Conservation (phyloP, 2,797 vertebrate genomes). For the Holocentrus rufus region DNA sequence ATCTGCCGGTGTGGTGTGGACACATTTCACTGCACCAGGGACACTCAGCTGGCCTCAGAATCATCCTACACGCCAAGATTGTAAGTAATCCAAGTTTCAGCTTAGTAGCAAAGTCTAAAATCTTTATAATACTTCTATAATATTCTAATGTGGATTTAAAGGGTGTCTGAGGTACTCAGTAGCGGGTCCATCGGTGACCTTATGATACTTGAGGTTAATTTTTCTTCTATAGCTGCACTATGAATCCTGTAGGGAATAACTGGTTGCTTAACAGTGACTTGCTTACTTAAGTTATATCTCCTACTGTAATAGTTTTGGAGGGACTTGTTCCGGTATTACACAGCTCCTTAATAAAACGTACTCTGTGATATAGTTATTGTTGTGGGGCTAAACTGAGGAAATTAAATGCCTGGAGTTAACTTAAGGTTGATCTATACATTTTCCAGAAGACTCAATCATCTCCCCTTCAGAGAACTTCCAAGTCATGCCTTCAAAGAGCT, state of each 20-base stretch:
- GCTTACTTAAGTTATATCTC: too few relatives aligned
- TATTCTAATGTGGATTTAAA: neutral
- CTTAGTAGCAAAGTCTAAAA: neutral
- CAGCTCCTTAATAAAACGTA: too few relatives aligned
- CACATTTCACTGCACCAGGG: slow-evolving; percentile 73
- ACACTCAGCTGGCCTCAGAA: slow-evolving; percentile 74
- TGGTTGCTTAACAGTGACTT: too few relatives aligned
- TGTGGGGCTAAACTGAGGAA: slow-evolving; percentile 4
- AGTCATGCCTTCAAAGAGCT: slow-evolving; percentile 79
- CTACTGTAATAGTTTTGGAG: too few relatives aligned
- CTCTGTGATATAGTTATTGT: too few relatives aligned
- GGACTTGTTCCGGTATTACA: too few relatives aligned
- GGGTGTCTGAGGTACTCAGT: neutral
- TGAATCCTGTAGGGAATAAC: neutral
- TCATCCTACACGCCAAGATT: too few relatives aligned
- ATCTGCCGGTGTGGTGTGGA: slow-evolving; percentile 77
- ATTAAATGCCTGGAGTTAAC: slow-evolving; percentile 14
- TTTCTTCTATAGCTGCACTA: neutral
- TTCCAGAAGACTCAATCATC: slow-evolving; percentile 74
- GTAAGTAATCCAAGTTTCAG: slow-evolving; percentile 1
- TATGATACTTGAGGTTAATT: neutral
- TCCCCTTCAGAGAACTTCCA: slow-evolving; percentile 75
- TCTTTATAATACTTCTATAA: slow-evolving; percentile 4
- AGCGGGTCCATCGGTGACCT: slow-evolving; percentile 1
- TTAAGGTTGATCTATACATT: slow-evolving; percentile 25